Conservation (phyloP, 2,797 vertebrate species). For the Spheniscus humboldti region DNA sequence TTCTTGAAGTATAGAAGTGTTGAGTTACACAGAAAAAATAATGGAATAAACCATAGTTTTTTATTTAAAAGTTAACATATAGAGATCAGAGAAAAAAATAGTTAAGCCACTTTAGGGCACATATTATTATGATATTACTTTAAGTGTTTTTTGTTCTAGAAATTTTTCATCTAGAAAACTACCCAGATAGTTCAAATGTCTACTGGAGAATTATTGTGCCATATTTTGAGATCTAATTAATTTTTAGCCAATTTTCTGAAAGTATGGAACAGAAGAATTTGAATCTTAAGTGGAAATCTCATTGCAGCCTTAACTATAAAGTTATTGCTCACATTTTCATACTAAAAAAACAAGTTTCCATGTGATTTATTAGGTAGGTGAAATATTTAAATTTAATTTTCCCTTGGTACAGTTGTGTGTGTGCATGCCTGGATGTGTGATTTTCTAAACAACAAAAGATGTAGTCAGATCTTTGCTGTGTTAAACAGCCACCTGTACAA, state of each 20-base stretch:
- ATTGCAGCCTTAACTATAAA: not conserved
- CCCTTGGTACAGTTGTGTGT: not conserved
- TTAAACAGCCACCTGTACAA: not conserved
- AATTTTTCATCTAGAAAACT: not conserved
- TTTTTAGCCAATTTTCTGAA: not conserved
- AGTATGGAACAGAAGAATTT: not conserved
- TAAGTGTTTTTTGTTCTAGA: not conserved
- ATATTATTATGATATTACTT: not conserved
- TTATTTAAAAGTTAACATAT: not conserved
- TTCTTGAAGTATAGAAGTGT: not conserved
- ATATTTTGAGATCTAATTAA: not conserved
- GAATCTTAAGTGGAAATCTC: not conserved
- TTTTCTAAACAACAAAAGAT: not conserved
- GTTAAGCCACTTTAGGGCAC: not conserved
- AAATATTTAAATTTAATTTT: not conserved
- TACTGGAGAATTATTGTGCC: not conserved
- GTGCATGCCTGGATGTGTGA: not conserved
- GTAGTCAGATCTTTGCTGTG: not conserved
- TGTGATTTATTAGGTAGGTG: not conserved
- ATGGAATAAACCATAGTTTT: not conserved
- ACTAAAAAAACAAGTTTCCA: not conserved
- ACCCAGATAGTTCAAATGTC: not conserved
- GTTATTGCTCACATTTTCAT: not conserved
- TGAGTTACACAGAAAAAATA: not conserved
- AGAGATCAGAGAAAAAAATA: not conserved